phyloP scores from a whole-genome alignment of 2,113 vertebrate species.

The Hippocampus mohnikei region DNA sequence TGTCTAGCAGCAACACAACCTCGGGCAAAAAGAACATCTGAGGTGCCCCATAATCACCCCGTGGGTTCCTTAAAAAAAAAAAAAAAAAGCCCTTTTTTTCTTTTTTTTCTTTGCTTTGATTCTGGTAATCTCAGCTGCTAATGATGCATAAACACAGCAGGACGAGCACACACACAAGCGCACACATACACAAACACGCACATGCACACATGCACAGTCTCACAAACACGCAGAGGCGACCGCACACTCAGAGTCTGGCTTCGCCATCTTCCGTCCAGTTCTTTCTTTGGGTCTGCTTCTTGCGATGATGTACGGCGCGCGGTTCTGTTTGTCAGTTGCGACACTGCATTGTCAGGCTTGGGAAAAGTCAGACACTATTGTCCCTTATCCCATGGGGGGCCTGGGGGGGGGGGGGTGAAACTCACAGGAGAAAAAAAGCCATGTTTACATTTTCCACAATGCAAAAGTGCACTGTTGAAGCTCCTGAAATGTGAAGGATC shows the following conservation, averaged over 20 bases:
- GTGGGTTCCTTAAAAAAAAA: background rate
- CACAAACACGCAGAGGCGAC: background rate
- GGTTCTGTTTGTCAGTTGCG: background rate
- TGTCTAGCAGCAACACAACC: constrained; percentile 17
- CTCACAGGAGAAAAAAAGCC: constrained; percentile 8
- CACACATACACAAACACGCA: background rate
- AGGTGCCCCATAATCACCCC: constrained; percentile 24
- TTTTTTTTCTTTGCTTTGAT: constrained; percentile 1
- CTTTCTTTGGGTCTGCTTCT: constrained; percentile 34
- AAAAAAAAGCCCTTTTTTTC: background rate
- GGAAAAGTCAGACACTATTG: background rate
- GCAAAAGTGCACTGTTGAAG: background rate
- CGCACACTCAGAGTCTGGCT: background rate
- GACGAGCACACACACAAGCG: constrained; percentile 4
- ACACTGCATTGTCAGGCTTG: background rate
- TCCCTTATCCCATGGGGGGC: background rate
- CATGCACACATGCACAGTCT: background rate
- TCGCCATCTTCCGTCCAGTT: background rate
- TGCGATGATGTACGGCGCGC: background rate
- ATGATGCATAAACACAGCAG: constrained; percentile 27
- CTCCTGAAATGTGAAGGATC: background rate
- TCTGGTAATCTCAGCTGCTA: constrained; percentile 13
- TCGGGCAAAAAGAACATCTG: constrained; percentile 31
- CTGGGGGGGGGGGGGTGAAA: too few species aligned
- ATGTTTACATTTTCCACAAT: background rate